phyloP scores from a whole-genome alignment of 2,797 vertebrate species.

The Acanthopagrus latus region DNA sequence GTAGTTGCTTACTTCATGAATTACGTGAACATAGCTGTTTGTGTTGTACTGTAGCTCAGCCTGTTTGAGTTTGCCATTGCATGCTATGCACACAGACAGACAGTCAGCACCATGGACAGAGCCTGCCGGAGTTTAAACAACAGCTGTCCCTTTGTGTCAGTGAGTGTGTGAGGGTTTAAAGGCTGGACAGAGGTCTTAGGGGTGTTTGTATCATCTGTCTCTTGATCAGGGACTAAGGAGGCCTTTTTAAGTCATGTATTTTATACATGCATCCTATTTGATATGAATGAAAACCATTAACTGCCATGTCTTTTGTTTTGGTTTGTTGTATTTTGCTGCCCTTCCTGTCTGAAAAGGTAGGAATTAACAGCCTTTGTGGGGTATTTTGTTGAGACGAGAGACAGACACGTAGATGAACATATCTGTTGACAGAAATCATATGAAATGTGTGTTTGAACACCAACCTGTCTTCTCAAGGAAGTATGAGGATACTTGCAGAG shows the following conservation, averaged over 20 bases:
- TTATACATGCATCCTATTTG: not conserved
- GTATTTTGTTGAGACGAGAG: not conserved
- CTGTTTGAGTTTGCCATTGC: not conserved
- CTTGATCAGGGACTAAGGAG: not conserved
- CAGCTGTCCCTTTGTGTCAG: not conserved
- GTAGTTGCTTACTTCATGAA: too few relatives aligned
- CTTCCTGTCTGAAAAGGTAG: not conserved
- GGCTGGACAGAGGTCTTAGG: not conserved
- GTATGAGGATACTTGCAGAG: not conserved
- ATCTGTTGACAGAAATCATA: not conserved
- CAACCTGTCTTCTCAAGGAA: not conserved
- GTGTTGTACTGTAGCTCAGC: not conserved
- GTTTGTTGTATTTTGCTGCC: not conserved
- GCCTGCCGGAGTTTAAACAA: not conserved
- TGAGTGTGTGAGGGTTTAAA: not conserved
- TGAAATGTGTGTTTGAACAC: not conserved
- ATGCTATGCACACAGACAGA: not conserved
- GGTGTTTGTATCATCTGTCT: not conserved
- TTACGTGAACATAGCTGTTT: not conserved
- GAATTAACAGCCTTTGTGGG: not conserved
- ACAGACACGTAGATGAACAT: not conserved
- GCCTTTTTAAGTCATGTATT: not conserved
- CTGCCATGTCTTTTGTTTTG: not conserved
- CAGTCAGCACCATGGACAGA: not conserved
- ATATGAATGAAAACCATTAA: not conserved